These are phyloP conservation scores for Ctenicera cuprea DNA, from an alignment of 2,888 invertebrate species.

Conservation along the genomic window DNA sequence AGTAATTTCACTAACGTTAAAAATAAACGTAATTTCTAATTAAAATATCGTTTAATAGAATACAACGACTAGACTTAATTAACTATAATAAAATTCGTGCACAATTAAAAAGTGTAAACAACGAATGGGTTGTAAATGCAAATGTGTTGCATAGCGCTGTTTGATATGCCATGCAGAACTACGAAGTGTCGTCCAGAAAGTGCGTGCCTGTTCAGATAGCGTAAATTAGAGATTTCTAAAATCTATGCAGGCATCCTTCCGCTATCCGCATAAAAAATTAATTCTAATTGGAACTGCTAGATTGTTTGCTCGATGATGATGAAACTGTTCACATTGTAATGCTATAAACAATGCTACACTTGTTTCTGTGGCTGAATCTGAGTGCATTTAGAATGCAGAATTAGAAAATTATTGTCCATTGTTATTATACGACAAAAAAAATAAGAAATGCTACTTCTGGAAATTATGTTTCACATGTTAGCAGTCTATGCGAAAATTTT, in stretches of 20 bases:
- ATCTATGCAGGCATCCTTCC: conserved; percentile 17
- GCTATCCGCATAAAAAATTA: conserved; percentile 4
- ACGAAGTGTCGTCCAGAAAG: conserved; percentile 28
- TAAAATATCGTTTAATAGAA: no score
- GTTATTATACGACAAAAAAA: no score
- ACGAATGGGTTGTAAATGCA: no score
- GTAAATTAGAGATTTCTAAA: conserved; percentile 34
- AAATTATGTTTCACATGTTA: no score
- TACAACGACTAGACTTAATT: no score
- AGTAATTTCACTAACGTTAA: no score
- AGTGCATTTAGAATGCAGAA: background rate
- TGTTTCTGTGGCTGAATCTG: background rate
- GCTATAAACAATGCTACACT: background rate
- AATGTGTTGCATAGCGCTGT: background rate
- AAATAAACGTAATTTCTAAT: no score
- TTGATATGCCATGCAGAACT: background rate
- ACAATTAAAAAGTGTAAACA: no score
- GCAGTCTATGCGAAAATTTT: no score
- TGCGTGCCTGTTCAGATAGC: conserved; percentile 30
- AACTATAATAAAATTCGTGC: no score
- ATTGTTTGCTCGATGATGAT: conserved; percentile 1
- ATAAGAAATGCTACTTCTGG: no score
- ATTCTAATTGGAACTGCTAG: background rate
- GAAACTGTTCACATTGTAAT: background rate
- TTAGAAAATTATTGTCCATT: background rate